Base-by-base conservation (phyloP, 2,888 invertebrate genomes). In the Parnassius glacialis region DNA sequence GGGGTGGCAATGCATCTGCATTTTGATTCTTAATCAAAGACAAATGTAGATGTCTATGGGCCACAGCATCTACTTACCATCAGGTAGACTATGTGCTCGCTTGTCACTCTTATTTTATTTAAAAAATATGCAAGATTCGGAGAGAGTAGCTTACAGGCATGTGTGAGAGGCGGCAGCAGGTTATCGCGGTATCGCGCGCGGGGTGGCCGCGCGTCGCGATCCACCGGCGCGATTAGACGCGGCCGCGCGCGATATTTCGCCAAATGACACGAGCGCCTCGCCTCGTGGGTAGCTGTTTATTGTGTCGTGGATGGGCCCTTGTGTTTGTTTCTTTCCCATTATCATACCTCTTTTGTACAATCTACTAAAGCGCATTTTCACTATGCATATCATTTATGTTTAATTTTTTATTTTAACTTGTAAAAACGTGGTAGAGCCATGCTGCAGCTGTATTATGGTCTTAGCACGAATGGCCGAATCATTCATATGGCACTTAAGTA, bases 171-270 rank as follows among this genome's bases (percentile, higher is more conserved):
- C 68, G 57, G 52, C 68, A 57, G 52, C 68, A 57, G 12, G 42
- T 71, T 79, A 81, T 81, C 81, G 70, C 62, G 68, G 68, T 69
- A 69, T 69, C 70, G 64, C 75, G 64, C 74, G 75, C 80, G 83
- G 83, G 84, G 85, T 84, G 85, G 85, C 78, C 84, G 79, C 68
- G 73, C 74, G 76, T 75, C 74, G 76, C 78, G 80, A 63, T 65
- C 34, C 16, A 12, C 12, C 43, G 75, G 77, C 74, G 79, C 76
- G 80, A 80, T 81, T 52, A 34, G 45, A 43, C 62, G 52, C 50
- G 51, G 11, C 55, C 53, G 61, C 53, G 57, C 64, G 62, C 65
- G 67, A 67, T 59, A 80, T 81, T 79, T 83, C 79, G 83, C 79
- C 70, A 73, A 78, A 73, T 78, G 82, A 84, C 83, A 83, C 81